Evolutionary conservation across 2,888 invertebrate genomes (phyloP).

Genomic region (Sthenelais limicola): DNA sequence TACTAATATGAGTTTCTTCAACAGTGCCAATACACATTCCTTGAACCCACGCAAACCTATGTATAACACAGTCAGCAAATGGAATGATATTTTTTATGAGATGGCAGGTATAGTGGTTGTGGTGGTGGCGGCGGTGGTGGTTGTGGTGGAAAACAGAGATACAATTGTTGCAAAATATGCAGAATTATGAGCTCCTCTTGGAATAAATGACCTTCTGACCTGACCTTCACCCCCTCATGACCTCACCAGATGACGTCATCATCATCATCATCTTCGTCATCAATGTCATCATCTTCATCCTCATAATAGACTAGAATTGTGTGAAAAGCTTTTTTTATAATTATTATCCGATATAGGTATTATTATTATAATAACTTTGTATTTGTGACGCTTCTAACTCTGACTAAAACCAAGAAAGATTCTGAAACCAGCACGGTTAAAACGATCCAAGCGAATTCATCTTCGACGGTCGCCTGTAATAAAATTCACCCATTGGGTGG

Average conservation of each 20-base stretch:
- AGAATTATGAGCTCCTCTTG: slow-evolving; percentile 19
- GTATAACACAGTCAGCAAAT: no score
- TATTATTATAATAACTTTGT: slow-evolving; percentile 9
- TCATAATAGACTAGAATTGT: slow-evolving; percentile 8
- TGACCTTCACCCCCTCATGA: slow-evolving; percentile 30
- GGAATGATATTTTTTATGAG: no score
- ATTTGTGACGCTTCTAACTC: slow-evolving; percentile 28
- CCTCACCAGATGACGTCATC: slow-evolving; percentile 3
- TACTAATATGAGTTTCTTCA: no score
- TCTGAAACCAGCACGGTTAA: slow-evolving; percentile 23
- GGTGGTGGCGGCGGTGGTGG: no score
- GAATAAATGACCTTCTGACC: slow-evolving; percentile 26
- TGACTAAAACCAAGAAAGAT: slow-evolving; percentile 27
- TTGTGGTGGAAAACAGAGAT: no score
- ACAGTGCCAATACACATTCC: no score
- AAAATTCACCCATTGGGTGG: background rate
- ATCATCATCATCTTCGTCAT: no score
- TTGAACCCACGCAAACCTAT: no score
- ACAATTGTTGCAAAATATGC: slow-evolving; percentile 5
- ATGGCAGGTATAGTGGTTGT: no score
- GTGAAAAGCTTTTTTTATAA: no score
- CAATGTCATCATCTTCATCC: no score
- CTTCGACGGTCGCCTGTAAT: slow-evolving; percentile 27
- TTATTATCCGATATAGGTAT: slow-evolving; percentile 33
- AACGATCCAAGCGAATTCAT: slow-evolving; percentile 40